Base-by-base conservation (phyloP, 2,797 vertebrate species). In the Synaphobranchus kaupii region DNA sequence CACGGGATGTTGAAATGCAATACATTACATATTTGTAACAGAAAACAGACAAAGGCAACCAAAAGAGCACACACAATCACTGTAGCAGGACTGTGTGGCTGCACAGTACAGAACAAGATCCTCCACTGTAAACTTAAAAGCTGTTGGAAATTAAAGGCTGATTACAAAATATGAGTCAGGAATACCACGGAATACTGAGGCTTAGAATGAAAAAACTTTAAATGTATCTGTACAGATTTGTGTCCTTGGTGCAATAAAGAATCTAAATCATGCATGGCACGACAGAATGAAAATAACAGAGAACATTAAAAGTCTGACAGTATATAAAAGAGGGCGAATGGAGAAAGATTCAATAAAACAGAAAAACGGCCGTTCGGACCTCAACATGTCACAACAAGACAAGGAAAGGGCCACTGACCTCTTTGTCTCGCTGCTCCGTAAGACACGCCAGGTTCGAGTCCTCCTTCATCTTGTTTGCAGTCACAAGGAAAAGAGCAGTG, bases 401-500 rank as follows among this genome's bases (percentile, higher is more conserved):
- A 25, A 54, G 54, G 28, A 73, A 50, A 84, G 31, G 20, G 20
- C 34, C 91, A 47, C 93, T 89, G 58, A 97, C 98, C 91, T 98
- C 97, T 94, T 96, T 97, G 91, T 97, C 96, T 44, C 92, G 97
- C 7, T 95, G 94, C 89, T 98, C 97, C 0, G 98, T 98, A 90
- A 97, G 97, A 92, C 94, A 93, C 81, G 97, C 89, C 25, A 98
- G 93, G 81, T 95, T 95, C 0, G 95, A 92, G 76, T 97, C 96
- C 86, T 96, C 96, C 91, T 95, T 96, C 78, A 73, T 94, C 91
- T 97, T 97, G 76, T 91, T 95, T 85, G 96, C 96, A 85, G 95
- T 95, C 86, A 96, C 92, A 87, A 98, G 91, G 92, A 95, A 98
- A 71, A 99, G 93, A 89, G 95, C 92, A 0, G 97, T 98, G 91